Base-by-base conservation (phyloP, 1,140 invertebrate genomes). In the Pogonomyrmex barbatus region DNA sequence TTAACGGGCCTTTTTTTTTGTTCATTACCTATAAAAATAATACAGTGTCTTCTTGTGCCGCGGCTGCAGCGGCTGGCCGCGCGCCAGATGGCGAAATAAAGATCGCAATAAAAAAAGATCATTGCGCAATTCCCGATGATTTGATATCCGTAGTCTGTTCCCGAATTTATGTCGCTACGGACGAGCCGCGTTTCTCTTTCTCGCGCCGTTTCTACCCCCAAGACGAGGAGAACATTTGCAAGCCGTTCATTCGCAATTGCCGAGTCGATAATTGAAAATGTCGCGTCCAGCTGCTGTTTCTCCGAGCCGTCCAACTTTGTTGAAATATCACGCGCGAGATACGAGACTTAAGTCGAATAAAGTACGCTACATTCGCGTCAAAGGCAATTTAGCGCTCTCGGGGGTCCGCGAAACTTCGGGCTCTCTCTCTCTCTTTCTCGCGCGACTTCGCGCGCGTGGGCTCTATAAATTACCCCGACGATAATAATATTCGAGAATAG, bases 81-180 rank as follows among this genome's bases (percentile, higher is more conserved):
- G 10, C 3, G 79, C 79, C 79, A 83, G 42, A 14, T 14, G 67
- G 6, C 67, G 79, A 42, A 60, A 83, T 83, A 83, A 83, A 83
- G 47, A 58, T 60, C 42, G 12, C 68, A 47, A 70, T 83, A 56
- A 83, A 83, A 83, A 60, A 83, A 50, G 30, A 47, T 4, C 42
- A 83, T 83, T 83, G 33, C 79, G 68, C 54, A 83, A 83, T 70
- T 71, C 33, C 30, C 54, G 68, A 62, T 39, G 79, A 83, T 70
- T 71, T 33, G 65, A 56, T n/a, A 33, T 45, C n/a, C 36, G 4
- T 47, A 39, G 12, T 17, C 33, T 12, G 12, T 17, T 39, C 12
- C 45, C 45, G 62, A 52, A 79, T 67, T 68, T 54, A 79, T 42
- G 24, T 45, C 9, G 14, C 24, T 24, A n/a, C n/a, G 30, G 8